These are phyloP conservation scores for Dendroctonus valens DNA, from an alignment of 1,140 invertebrate genomes.

Conservation along the genomic window DNA sequence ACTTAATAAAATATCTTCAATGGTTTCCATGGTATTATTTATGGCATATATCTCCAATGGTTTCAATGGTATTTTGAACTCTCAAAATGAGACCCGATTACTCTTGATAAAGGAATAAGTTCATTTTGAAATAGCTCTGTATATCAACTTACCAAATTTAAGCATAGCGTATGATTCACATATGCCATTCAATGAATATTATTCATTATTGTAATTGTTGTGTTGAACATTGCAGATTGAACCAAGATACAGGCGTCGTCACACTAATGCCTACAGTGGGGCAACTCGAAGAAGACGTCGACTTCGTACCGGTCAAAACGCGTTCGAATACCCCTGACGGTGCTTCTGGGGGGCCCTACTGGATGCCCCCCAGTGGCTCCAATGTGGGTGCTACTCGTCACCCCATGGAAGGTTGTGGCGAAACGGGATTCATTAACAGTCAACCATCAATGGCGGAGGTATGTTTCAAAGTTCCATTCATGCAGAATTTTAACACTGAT, in stretches of 20 bases:
- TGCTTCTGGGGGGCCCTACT: slow-evolving; percentile 47
- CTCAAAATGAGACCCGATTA: neutral
- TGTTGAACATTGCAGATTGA: slow-evolving; percentile 44
- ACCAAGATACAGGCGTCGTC: slow-evolving; percentile 36
- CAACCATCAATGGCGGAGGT: slow-evolving; percentile 87
- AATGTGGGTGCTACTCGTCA: slow-evolving; percentile 33
- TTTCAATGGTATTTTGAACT: too few relatives aligned
- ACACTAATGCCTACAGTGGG: slow-evolving; percentile 49
- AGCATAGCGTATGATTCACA: too few relatives aligned
- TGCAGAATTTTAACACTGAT: too few relatives aligned
- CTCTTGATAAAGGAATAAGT: too few relatives aligned
- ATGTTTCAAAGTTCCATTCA: neutral
- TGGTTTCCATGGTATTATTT: too few relatives aligned
- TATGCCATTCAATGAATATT: too few relatives aligned
- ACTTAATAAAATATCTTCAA: too few relatives aligned
- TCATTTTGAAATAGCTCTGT: too few relatives aligned
- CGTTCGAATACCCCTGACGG: slow-evolving; percentile 49
- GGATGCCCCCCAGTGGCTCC: slow-evolving; percentile 47
- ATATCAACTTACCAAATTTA: too few relatives aligned
- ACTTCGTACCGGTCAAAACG: slow-evolving; percentile 51
- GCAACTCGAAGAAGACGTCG: slow-evolving; percentile 49
- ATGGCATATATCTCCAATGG: too few relatives aligned
- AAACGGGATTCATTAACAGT: slow-evolving; percentile 88
- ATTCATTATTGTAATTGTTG: neutral
- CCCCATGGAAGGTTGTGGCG: slow-evolving; percentile 55